These are phyloP conservation scores for Cyphomyrus plagiostoma DNA, from an alignment of 2,113 vertebrate genomes.

Conservation along the genomic window DNA sequence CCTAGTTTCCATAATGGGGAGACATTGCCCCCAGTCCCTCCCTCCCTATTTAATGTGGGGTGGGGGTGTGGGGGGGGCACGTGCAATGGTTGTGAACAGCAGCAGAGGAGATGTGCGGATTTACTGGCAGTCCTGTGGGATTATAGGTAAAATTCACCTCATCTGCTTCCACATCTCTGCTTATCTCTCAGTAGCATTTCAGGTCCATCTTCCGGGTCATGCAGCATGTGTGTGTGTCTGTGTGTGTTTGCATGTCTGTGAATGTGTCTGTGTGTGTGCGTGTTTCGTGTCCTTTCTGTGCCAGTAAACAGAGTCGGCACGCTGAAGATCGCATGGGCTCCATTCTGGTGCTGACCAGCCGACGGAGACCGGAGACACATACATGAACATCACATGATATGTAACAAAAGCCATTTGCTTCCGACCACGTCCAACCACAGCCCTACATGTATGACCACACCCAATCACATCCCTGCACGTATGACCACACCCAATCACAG, in stretches of 20 bases:
- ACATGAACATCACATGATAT: too few relatives aligned
- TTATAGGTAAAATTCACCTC: background rate
- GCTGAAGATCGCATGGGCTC: background rate
- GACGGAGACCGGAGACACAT: too few relatives aligned
- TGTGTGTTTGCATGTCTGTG: background rate
- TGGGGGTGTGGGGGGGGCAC: slow-evolving; percentile 20
- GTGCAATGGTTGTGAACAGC: slow-evolving; percentile 25
- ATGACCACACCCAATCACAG: too few relatives aligned
- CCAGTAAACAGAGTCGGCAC: background rate
- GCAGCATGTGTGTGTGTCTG: background rate
- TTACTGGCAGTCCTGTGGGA: background rate
- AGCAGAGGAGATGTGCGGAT: background rate
- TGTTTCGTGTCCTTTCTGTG: background rate
- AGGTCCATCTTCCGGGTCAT: background rate
- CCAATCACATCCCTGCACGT: too few relatives aligned
- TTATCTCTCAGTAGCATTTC: background rate
- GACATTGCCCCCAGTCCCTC: slow-evolving; percentile 56
- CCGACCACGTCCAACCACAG: too few relatives aligned
- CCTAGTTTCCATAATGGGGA: slow-evolving; percentile 68
- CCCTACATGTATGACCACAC: too few relatives aligned
- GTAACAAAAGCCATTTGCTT: too few relatives aligned
- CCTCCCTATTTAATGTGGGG: slow-evolving; percentile 29
- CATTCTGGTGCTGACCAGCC: too few relatives aligned
- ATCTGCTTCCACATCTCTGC: background rate
- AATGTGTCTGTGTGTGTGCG: background rate